phyloP scores from a whole-genome alignment of 2,888 invertebrate genomes.

The Cosmia pyralina region DNA sequence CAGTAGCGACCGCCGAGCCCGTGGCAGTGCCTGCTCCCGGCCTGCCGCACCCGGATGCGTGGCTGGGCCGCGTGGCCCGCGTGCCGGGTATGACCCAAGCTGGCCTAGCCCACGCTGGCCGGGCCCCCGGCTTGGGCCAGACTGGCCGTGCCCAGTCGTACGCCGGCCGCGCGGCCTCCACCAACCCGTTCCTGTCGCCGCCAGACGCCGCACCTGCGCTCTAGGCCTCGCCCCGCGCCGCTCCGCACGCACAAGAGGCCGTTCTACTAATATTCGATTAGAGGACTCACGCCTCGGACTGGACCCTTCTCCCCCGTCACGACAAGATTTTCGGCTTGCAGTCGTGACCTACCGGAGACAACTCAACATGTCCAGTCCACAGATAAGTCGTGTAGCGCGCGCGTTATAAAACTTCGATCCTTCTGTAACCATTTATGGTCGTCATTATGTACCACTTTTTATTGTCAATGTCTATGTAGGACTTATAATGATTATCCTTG shows the following conservation, averaged over 20 bases:
- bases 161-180: constrained; percentile 73
- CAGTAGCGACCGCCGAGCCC: constrained; percentile 69
- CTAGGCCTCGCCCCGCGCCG: constrained; percentile 51
- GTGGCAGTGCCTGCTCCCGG: constrained; percentile 78
- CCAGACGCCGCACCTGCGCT: constrained; percentile 56
- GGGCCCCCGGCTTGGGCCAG: constrained; percentile 88
- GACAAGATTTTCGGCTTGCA: constrained; percentile 16
- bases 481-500: constrained; percentile 23
- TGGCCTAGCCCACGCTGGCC: constrained; percentile 75
- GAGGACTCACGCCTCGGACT: constrained; percentile 5
- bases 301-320: constrained; percentile 8
- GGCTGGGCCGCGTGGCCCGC: constrained; percentile 93
- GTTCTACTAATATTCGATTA: constrained; percentile 48
- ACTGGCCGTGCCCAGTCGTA: constrained; percentile 73
- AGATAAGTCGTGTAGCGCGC: constrained; percentile 37
- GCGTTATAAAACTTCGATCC: constrained; percentile 37
- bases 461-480: constrained; percentile 32
- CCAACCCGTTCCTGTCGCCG: constrained; percentile 71
- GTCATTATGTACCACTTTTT: constrained; percentile 20
- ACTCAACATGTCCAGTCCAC: constrained; percentile 16
- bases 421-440: constrained; percentile 19
- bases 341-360: constrained; percentile 6
- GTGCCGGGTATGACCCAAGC: constrained; percentile 88
- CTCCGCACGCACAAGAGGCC: constrained; percentile 34
- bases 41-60: constrained; percentile 95